Evolutionary conservation across 2,113 vertebrate genomes (phyloP).

Genomic region (Oreochromis aureus): DNA sequence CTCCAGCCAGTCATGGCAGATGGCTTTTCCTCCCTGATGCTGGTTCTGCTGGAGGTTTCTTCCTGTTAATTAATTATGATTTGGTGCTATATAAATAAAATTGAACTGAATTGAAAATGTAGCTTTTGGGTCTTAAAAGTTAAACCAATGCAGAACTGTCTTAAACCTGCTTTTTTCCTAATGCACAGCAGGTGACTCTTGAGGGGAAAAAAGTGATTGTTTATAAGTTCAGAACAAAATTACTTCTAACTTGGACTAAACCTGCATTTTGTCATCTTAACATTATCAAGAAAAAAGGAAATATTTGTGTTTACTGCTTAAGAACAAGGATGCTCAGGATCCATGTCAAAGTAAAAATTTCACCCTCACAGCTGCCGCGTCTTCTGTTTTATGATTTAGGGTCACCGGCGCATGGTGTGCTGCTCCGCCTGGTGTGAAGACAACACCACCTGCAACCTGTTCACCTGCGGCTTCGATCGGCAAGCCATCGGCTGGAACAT

Average conservation of each 20-base stretch:
- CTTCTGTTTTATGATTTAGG: slow-evolving; percentile 62
- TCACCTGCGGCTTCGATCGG: slow-evolving; percentile 94
- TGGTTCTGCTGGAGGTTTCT: not conserved
- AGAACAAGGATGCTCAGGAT: not conserved
- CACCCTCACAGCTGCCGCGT: not conserved
- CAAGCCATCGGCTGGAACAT: slow-evolving; percentile 99
- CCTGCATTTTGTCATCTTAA: not conserved
- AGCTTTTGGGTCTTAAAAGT: not conserved
- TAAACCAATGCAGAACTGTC: not conserved
- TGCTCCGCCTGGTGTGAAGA: slow-evolving; percentile 93
- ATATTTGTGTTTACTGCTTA: not conserved
- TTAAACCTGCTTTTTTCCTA: not conserved
- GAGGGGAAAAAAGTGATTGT: not conserved
- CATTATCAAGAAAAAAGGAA: not conserved
- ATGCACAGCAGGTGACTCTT: not conserved
- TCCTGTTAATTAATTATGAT: not conserved
- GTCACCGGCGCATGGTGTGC: slow-evolving; percentile 96
- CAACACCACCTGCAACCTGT: slow-evolving; percentile 88
- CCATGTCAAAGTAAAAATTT: not conserved
- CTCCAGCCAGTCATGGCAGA: not conserved
- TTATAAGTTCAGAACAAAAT: not conserved
- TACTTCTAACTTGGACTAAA: not conserved
- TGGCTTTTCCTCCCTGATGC: rapidly evolving
- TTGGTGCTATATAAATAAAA: not conserved
- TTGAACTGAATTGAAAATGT: not conserved